Evolutionary conservation across 2,888 invertebrate species (phyloP).

Genomic region (Volucella inflata): DNA sequence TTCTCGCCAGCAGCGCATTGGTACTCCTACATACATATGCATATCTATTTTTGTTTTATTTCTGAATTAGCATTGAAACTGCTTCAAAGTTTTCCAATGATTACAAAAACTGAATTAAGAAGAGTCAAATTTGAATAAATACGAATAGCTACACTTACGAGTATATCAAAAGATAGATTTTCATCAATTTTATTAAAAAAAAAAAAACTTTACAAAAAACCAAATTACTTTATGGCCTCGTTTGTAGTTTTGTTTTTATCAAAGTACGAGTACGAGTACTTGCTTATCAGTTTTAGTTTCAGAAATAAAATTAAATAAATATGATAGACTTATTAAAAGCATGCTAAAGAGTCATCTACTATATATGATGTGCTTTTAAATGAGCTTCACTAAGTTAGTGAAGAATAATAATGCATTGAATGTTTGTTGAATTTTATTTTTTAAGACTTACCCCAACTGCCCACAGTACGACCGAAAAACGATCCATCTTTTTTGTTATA

Average conservation of each 20-base stretch:
- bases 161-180: neutral
- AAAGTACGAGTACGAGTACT: neutral
- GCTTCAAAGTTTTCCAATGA: constrained; percentile 9
- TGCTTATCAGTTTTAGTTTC: constrained; percentile 22
- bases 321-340: neutral
- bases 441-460: constrained; percentile 82
- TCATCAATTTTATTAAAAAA: neutral
- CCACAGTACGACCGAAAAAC: constrained; percentile 80
- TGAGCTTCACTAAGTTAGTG: neutral
- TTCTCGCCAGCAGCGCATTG: neutral
- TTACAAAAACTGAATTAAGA: neutral
- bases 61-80: constrained; percentile 21
- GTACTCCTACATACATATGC: too few relatives aligned
- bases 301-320: constrained; percentile 7
- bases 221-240: neutral
- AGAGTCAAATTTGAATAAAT: neutral
- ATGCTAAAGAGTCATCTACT: neutral
- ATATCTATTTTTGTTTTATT: constrained; percentile 26
- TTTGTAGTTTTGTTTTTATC: constrained; percentile 10
- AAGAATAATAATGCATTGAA: too few relatives aligned
- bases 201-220: neutral
- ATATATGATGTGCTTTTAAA: neutral
- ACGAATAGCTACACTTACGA: neutral
- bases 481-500: constrained; percentile 80
- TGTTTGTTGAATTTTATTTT: neutral